Base-by-base conservation (phyloP, 2,797 vertebrate species). In the Eulemur mongoz region DNA sequence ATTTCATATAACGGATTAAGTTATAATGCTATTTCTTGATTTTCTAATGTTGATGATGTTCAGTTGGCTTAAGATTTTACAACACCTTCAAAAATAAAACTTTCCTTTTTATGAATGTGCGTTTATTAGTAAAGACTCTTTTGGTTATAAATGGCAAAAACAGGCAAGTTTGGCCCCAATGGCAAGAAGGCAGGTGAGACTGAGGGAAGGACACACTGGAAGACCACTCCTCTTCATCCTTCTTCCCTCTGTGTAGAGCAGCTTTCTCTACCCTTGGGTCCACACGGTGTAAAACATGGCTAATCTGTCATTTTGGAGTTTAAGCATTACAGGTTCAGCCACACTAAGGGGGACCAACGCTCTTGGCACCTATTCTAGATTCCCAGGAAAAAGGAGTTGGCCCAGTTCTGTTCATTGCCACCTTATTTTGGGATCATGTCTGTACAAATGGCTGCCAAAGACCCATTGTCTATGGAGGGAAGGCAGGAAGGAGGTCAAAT, bases 1-100 rank as follows among this genome's bases (percentile, higher is more conserved):
- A 93, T 89, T 94, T 96, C 38, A 81, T 13, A 15, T 65, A 78
- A 50, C 48, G 7, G 20, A 92, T 90, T 89, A 96, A 73, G 14
- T 80, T 43, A 89, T 35, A 65, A 15, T 78, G 61, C 45, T 65
- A 73, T 89, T 92, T 93, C 38, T 93, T 86, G 65, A 84, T 86
- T 94, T 94, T 48, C 40, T 79, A 40, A 89, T 40, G 11, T 79
- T 59, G 65, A 27, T 80, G 79, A 30, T 80, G 22, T 69, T 95
- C 12, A 25, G 3, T 15, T 75, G 69, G 57, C n/a, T 94, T 95
- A 61, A 79, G 76, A 76, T 89, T 81, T 95, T 85, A 48, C 1
- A 43, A 54, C n/a, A 78, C 9, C 15, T 69, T 93, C 40, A 72
- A 38, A 93, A 93, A 83, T 35, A 84, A 90, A 88, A 65, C 43